These are phyloP conservation scores for Ceratina calcarata DNA, from an alignment of 1,140 invertebrate genomes.

Conservation along the genomic window DNA sequence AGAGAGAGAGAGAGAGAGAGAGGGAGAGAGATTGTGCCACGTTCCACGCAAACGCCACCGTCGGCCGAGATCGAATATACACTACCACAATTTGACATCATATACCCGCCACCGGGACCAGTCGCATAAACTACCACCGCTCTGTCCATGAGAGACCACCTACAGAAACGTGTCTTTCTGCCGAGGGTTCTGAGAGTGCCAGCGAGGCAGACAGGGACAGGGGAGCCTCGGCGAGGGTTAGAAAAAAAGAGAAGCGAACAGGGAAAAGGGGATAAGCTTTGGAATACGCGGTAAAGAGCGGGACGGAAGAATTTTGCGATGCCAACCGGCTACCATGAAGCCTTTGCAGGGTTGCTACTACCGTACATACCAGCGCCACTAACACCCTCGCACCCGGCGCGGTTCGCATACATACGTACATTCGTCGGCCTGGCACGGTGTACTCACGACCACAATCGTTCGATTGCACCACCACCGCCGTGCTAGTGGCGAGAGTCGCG, in stretches of 20 bases:
- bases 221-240: too few species aligned
- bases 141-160: conserved; percentile 46
- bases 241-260: not conserved
- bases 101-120: conserved; percentile 38
- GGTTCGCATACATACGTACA: too few species aligned
- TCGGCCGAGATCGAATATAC: conserved; percentile 39
- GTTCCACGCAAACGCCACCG: conserved; percentile 6
- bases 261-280: conserved; percentile 24
- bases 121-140: conserved; percentile 42
- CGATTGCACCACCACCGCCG: not conserved
- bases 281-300: conserved; percentile 11
- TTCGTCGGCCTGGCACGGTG: not conserved
- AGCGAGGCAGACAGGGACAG: not conserved
- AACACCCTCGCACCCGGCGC: not conserved
- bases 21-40: not conserved
- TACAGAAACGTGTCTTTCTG: conserved; percentile 43
- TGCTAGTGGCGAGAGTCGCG: not conserved
- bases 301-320: conserved; percentile 49
- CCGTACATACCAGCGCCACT: conserved; percentile 33
- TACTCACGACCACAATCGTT: conserved; percentile 35
- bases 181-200: conserved; percentile 3
- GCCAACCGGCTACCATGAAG: conserved; percentile 47
- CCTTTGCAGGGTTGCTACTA: conserved; percentile 34
- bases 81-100: conserved; percentile 46
- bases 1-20: not conserved